Conservation (phyloP, 2,888 invertebrate species). For the Ophioninae sp. region DNA sequence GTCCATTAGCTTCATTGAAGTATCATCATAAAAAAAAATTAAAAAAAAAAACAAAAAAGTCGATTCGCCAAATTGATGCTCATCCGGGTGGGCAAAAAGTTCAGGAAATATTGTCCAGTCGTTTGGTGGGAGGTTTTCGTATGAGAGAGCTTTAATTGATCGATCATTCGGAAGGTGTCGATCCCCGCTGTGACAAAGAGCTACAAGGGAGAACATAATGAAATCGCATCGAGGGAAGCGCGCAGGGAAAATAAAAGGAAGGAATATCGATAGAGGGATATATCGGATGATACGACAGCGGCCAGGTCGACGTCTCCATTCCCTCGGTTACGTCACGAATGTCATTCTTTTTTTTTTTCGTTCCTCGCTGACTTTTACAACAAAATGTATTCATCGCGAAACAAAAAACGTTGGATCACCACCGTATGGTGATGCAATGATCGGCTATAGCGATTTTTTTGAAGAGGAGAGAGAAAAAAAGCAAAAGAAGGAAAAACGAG, state of each 20-base stretch:
- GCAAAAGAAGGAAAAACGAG: conserved; percentile 24
- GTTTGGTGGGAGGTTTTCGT: not conserved
- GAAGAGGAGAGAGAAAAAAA: conserved; percentile 6
- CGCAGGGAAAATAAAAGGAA: not conserved
- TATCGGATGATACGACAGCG: conserved; percentile 26
- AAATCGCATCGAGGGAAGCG: conserved; percentile 44
- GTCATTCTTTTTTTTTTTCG: not conserved
- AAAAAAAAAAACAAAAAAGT: no score
- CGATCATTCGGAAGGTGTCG: not conserved
- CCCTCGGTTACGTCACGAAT: conserved; percentile 22
- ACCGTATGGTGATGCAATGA: not conserved
- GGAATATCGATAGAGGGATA: conserved; percentile 18
- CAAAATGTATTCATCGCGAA: conserved; percentile 19
- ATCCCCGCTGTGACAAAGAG: not conserved
- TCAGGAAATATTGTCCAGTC: not conserved
- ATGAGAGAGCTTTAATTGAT: not conserved
- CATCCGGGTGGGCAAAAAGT: no score
- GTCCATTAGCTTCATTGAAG: no score
- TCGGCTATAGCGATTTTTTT: not conserved
- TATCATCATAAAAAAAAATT: no score
- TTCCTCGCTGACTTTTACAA: conserved; percentile 12
- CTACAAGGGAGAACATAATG: conserved; percentile 1
- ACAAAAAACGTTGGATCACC: not conserved
- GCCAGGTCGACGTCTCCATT: conserved; percentile 36
- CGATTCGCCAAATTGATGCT: no score